A percentile compares a stretch with the other conserved stretches of the same genome.
Evolutionary conservation across 53 echinoderm and acorn worm species (phyloP).

Genomic region (Echinometra lucunter): DNA sequence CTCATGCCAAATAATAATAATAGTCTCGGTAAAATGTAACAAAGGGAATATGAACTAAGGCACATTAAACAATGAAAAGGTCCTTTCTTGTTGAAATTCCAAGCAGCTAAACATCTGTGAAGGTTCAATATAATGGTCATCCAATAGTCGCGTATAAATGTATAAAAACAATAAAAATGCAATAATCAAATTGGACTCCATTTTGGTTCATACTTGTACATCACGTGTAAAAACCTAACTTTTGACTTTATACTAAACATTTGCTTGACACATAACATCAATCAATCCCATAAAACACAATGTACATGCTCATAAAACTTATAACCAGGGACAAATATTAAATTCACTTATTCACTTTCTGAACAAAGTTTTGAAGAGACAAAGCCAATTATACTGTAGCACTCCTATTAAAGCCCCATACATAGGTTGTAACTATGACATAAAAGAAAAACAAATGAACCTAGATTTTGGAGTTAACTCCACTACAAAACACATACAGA

Average conservation of each 20-base stretch:
- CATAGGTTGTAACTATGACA: not conserved
- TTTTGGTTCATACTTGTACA: not conserved
- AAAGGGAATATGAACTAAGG: constrained; percentile 12
- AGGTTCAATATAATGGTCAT: not conserved
- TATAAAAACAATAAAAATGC: constrained; percentile 28
- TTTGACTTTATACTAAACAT: not conserved
- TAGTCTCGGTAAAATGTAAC: no score
- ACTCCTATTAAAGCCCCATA: not conserved
- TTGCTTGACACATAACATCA: not conserved
- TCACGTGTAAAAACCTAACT: not conserved
- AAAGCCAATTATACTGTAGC: not conserved
- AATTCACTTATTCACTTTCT: no score
- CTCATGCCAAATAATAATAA: not conserved
- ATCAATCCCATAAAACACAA: not conserved
- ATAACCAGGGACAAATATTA: no score
- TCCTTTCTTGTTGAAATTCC: not conserved
- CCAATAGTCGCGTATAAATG: constrained; percentile 39
- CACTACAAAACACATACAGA: no score
- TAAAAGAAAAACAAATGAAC: no score
- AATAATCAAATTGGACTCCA: not conserved
- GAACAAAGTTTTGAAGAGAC: not conserved
- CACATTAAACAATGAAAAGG: constrained; percentile 17
- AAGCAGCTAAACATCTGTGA: not conserved
- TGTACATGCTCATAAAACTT: not conserved
- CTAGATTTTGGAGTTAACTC: no score